Percentiles rank a stretch among this genome's conserved stretches.
Conservation (phyloP, 2,888 invertebrate species). For the Creontiades dilutus region DNA sequence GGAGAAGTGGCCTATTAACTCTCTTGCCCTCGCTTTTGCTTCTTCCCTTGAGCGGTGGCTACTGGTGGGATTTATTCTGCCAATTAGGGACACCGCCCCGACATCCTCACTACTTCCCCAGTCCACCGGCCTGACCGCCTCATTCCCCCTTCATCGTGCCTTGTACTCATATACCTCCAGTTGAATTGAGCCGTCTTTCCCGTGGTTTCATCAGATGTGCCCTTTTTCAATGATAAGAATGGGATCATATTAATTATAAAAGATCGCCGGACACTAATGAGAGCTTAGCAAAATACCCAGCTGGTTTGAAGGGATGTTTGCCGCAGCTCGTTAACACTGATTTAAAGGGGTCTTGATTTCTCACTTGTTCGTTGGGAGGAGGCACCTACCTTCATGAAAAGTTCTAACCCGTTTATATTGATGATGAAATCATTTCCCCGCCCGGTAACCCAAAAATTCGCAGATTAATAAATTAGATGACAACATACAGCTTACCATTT, state of each 20-base stretch:
- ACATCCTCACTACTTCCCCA: slow-evolving; percentile 39
- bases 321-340: background rate
- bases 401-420: too few species aligned
- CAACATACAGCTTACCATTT: too few species aligned
- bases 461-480: too few species aligned
- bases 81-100: slow-evolving; percentile 53
- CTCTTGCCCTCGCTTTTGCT: slow-evolving; percentile 6
- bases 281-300: background rate
- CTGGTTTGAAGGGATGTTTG: slow-evolving; percentile 1
- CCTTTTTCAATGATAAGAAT: slow-evolving; percentile 8
- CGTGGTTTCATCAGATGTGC: slow-evolving; percentile 31
- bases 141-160: background rate
- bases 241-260: slow-evolving; percentile 37
- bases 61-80: slow-evolving; percentile 55
- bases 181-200: slow-evolving; percentile 52
- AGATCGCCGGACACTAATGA: slow-evolving; percentile 48
- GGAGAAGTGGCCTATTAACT: slow-evolving; percentile 64
- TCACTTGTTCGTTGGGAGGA: background rate
- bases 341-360: background rate
- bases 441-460: too few species aligned
- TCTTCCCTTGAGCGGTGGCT: slow-evolving; percentile 21
- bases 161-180: slow-evolving; percentile 35
- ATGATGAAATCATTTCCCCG: too few species aligned
- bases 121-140: background rate
- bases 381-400: too few species aligned